Conservation (phyloP, 2,797 vertebrate genomes). For the Etheostoma perlongum region DNA sequence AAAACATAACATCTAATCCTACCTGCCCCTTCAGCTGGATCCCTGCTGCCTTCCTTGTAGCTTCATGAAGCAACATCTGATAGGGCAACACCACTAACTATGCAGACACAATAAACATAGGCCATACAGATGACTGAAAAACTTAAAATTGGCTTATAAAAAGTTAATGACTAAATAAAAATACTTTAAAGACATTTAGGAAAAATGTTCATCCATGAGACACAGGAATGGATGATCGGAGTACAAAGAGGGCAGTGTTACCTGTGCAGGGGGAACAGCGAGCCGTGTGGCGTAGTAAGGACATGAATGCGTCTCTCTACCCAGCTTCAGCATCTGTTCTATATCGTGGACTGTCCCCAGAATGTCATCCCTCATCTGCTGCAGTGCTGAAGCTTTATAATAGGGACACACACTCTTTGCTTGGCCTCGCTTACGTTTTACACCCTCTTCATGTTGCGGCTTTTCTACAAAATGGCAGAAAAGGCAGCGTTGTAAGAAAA, state of each 20-base stretch:
- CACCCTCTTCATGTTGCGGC: slow-evolving; percentile 65
- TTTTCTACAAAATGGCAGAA: slow-evolving; percentile 68
- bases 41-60: slow-evolving; percentile 91
- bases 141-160: not conserved
- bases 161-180: not conserved
- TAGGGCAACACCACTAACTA: slow-evolving; percentile 98
- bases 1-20: not conserved
- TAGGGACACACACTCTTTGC: slow-evolving; percentile 85
- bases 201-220: not conserved
- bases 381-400: slow-evolving; percentile 86
- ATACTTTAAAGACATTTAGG: not conserved
- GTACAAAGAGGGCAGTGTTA: slow-evolving; percentile 50
- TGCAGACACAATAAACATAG: slow-evolving; percentile 20
- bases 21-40: slow-evolving; percentile 95
- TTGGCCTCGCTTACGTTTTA: slow-evolving; percentile 82
- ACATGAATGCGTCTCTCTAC: slow-evolving; percentile 88
- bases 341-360: slow-evolving; percentile 92
- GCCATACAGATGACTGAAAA: slow-evolving; percentile 4
- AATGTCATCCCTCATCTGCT: slow-evolving; percentile 90
- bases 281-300: slow-evolving; percentile 93
- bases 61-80: slow-evolving; percentile 94
- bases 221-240: not conserved
- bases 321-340: slow-evolving; percentile 91
- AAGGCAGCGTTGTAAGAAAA: not conserved
- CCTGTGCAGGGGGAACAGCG: slow-evolving; percentile 93